Conservation (phyloP, 2,113 vertebrate genomes). For the Nannospalax galili region DNA sequence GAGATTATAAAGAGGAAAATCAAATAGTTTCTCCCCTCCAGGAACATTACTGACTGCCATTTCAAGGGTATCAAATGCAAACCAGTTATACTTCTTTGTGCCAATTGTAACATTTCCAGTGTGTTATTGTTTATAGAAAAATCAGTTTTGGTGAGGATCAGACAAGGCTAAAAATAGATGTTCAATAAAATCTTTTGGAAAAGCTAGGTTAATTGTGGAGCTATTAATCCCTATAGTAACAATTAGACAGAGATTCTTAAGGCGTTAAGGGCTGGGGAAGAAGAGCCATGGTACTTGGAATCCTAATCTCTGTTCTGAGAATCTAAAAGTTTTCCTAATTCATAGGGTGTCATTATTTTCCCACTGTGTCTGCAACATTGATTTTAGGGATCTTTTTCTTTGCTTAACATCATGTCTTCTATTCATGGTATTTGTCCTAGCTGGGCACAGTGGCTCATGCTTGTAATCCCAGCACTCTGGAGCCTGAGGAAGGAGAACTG, state of each 20-base stretch:
- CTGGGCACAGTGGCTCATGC: not conserved
- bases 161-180: slow-evolving; percentile 2
- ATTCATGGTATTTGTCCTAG: not conserved
- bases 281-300: not conserved
- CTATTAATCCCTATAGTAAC: not conserved
- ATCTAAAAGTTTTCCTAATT: slow-evolving; percentile 7
- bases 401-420: not conserved
- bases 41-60: not conserved
- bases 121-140: not conserved
- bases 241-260: not conserved
- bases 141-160: slow-evolving; percentile 36
- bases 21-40: not conserved
- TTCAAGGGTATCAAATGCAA: not conserved
- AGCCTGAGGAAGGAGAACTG: not conserved
- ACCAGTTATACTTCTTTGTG: not conserved
- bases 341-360: not conserved
- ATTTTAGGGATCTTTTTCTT: not conserved
- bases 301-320: not conserved
- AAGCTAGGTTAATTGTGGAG: slow-evolving; percentile 3
- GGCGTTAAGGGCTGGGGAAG: not conserved
- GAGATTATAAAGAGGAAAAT: slow-evolving; percentile 6
- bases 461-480: not conserved
- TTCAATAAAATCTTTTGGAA: not conserved
- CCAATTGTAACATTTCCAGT: not conserved
- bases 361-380: not conserved